Base-by-base conservation (phyloP, 2,888 invertebrate genomes). In the Campoplex nolae region DNA sequence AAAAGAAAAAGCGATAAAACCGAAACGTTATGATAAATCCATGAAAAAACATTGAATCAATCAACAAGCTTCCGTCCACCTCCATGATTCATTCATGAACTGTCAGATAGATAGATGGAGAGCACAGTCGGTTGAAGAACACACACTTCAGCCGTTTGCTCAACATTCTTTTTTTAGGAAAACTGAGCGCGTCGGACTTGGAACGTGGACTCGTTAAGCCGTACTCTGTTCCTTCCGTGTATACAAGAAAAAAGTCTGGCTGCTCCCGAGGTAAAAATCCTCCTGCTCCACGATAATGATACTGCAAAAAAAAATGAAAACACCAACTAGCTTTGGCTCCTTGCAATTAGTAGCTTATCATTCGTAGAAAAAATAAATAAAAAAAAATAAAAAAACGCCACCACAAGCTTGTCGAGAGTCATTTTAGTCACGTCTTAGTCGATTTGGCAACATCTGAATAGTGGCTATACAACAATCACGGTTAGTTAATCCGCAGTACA, bases 221-320 rank as follows among this genome's bases (percentile, higher is more conserved):
- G 84, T 90, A 89, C 89, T 89, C 89, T 54, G 88, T 89, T 83
- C 88, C 88, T 80, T 89, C 89, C 73, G 87, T 90, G 75, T 89
- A 90, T 85, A 90, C 90, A 65, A 89, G 90, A 88, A 90, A 90
- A 89, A 90, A 89, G 85, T 79, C 87, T 80, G 89, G 88, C 87
- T 88, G 77, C 83, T 86, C 88, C 87, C 88, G 90, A 90, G 90
- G 90, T 90, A 90, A 90, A 77, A 76, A 77, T 75, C 32, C 62
- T 78, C 82, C 70, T 80, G 58, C 73, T 70, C 84, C 75, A 83
- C 78, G 82, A 85, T 65, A 71, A 79, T 84, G 42, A 71, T 68
- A 35, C 74, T 56, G 16, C 6, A 62, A 84, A 78, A 82, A 78
- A 74, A 56, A 62, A 84, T 70, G 78, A 81, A 74, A 56, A 68